These are phyloP conservation scores for Drosophila pectinifera DNA, from an alignment of 1,140 invertebrate genomes.

Conservation along the genomic window DNA sequence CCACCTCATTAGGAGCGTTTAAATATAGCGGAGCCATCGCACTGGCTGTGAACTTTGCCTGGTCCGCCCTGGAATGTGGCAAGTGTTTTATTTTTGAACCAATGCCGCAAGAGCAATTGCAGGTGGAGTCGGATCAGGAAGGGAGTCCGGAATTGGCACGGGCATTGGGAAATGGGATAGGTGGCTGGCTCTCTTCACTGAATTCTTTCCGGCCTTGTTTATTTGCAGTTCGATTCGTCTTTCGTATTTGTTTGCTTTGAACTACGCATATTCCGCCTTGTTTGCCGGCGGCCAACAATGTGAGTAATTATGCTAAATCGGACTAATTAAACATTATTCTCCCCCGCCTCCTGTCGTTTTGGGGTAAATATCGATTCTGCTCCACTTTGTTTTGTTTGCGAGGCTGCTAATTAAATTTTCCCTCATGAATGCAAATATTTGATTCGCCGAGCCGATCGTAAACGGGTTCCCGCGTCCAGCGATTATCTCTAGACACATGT, in stretches of 20 bases:
- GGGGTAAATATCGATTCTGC: conserved; percentile 30
- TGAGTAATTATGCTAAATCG: conserved; percentile 80
- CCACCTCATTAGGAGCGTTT: conserved; percentile 49
- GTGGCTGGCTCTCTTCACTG: conserved; percentile 3
- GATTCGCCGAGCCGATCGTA: conserved; percentile 53
- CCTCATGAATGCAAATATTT: conserved; percentile 74
- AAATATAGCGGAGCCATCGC: conserved; percentile 64
- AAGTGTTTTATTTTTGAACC: conserved; percentile 68
- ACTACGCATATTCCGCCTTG: conserved; percentile 36
- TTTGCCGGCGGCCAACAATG: conserved; percentile 55
- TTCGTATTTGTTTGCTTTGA: conserved; percentile 49
- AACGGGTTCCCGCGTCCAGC: conserved; percentile 55
- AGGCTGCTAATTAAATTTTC: conserved; percentile 74
- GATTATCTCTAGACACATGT: conserved; percentile 34
- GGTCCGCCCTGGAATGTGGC: conserved; percentile 43
- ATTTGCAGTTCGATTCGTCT: conserved; percentile 17
- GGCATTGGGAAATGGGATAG: not conserved
- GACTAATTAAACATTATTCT: conserved; percentile 74
- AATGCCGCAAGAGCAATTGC: conserved; percentile 45
- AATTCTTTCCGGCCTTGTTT: conserved; percentile 3
- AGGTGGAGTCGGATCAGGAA: conserved; percentile 33
- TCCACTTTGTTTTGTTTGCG: conserved; percentile 25
- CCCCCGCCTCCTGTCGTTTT: conserved; percentile 27
- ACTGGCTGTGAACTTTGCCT: conserved; percentile 53
- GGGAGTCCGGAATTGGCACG: not conserved